These are phyloP conservation scores for Craniophora ligustri DNA, from an alignment of 2,888 invertebrate genomes.

Conservation along the genomic window DNA sequence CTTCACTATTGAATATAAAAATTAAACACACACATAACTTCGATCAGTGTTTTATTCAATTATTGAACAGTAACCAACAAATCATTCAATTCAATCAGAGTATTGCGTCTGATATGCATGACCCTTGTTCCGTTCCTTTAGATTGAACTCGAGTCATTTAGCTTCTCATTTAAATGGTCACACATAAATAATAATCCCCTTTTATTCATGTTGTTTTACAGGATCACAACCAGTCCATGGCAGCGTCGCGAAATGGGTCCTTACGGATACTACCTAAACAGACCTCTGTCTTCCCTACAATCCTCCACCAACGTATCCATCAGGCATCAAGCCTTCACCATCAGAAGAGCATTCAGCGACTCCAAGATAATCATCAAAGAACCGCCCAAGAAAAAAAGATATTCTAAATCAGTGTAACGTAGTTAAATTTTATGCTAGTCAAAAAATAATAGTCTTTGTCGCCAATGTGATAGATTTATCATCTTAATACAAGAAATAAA, in stretches of 20 bases:
- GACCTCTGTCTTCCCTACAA: slow-evolving; percentile 75
- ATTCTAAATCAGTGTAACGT: slow-evolving; percentile 78
- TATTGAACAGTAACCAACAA: too few relatives aligned
- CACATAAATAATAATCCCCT: too few relatives aligned
- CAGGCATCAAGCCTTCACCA: slow-evolving; percentile 58
- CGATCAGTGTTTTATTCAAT: too few relatives aligned
- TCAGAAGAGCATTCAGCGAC: slow-evolving; percentile 77
- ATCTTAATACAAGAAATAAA: slow-evolving; percentile 33
- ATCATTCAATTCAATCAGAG: too few relatives aligned
- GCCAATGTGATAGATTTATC: slow-evolving; percentile 14
- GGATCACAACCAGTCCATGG: slow-evolving; percentile 89
- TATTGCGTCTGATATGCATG: too few relatives aligned
- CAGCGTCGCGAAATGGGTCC: slow-evolving; percentile 89
- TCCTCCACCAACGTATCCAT: slow-evolving; percentile 56
- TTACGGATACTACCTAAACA: slow-evolving; percentile 89
- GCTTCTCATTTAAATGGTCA: too few relatives aligned
- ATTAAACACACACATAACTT: too few relatives aligned
- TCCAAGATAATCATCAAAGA: slow-evolving; percentile 74
- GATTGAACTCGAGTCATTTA: too few relatives aligned
- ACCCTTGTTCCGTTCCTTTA: too few relatives aligned
- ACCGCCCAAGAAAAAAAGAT: slow-evolving; percentile 73
- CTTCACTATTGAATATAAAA: too few relatives aligned
- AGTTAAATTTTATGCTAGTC: slow-evolving; percentile 12
- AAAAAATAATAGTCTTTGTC: slow-evolving; percentile 15
- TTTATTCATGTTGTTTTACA: slow-evolving; percentile 58